A percentile compares a stretch with the other conserved stretches of the same genome.
Evolutionary conservation across 2,888 invertebrate genomes (phyloP).

Genomic region (Pachydiplax longipennis): DNA sequence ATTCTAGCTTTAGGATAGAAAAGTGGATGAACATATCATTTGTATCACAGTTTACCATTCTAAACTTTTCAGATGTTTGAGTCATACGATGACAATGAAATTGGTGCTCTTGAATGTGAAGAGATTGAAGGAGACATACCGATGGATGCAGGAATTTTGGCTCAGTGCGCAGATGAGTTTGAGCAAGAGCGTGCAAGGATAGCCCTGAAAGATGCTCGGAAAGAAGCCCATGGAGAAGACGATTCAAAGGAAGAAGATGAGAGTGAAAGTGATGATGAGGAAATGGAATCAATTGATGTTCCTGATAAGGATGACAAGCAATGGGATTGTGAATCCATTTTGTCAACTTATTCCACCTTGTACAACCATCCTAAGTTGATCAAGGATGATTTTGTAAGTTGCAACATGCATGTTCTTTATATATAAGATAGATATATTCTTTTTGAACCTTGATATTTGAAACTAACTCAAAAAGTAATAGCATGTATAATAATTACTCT

Average conservation of each 20-base stretch:
- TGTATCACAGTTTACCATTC: background rate
- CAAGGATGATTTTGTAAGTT: slow-evolving; percentile 66
- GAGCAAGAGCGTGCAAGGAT: slow-evolving; percentile 68
- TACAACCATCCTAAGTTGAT: slow-evolving; percentile 93
- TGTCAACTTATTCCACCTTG: slow-evolving; percentile 88
- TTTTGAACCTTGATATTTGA: no score
- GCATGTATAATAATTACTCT: no score
- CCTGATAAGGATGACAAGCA: slow-evolving; percentile 70
- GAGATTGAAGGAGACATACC: slow-evolving; percentile 84
- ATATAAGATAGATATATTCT: no score
- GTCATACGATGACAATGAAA: slow-evolving; percentile 86
- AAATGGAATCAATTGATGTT: slow-evolving; percentile 68
- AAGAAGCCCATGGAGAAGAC: slow-evolving; percentile 54
- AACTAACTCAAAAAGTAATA: no score
- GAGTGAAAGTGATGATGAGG: slow-evolving; percentile 63
- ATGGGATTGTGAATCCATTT: slow-evolving; percentile 92
- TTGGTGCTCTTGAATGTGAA: slow-evolving; percentile 89
- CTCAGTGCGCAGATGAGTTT: slow-evolving; percentile 79
- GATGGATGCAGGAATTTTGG: slow-evolving; percentile 72
- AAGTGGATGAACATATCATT: no score
- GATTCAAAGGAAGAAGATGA: slow-evolving; percentile 53
- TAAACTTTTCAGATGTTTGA: slow-evolving; percentile 69
- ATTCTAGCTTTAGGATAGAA: no score
- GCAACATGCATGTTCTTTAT: no score
- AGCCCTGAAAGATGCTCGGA: slow-evolving; percentile 57